Evolutionary conservation across 2,888 invertebrate species (phyloP).

Genomic region (Pterobdella sp.): DNA sequence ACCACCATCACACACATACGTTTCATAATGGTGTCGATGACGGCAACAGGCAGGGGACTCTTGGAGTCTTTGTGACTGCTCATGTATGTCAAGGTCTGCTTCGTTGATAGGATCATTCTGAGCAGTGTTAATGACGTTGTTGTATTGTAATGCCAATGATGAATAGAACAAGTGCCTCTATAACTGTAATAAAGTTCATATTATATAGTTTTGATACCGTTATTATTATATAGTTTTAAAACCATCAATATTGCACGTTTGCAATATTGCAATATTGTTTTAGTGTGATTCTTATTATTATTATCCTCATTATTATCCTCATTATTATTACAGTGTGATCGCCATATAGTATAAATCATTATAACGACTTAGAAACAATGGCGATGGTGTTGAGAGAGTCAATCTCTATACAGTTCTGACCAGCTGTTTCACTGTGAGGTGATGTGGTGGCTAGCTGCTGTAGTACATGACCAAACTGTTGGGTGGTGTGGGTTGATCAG

Average conservation of each 20-base stretch:
- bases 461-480: constrained; percentile 72
- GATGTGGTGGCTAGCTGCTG: constrained; percentile 76
- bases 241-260: too few species aligned
- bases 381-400: constrained; percentile 65
- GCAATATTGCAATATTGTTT: too few species aligned
- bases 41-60: constrained; percentile 62
- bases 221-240: too few species aligned
- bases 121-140: too few species aligned
- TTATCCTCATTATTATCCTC: too few species aligned
- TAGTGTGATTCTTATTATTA: too few species aligned
- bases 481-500: neutral
- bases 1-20: constrained; percentile 23
- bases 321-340: too few species aligned
- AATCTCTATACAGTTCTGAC: constrained; percentile 81
- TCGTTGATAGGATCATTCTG: constrained; percentile 56
- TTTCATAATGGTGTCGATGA: constrained; percentile 29
- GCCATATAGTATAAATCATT: too few species aligned
- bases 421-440: constrained; percentile 74
- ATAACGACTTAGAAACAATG: constrained; percentile 24
- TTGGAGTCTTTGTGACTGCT: constrained; percentile 69
- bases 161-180: too few species aligned
- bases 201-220: neutral
- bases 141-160: too few species aligned
- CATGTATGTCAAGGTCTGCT: constrained; percentile 50
- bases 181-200: too few species aligned